These are phyloP conservation scores for Lepeophtheirus nordmannii DNA, from an alignment of 2,888 invertebrate species.

Conservation along the genomic window DNA sequence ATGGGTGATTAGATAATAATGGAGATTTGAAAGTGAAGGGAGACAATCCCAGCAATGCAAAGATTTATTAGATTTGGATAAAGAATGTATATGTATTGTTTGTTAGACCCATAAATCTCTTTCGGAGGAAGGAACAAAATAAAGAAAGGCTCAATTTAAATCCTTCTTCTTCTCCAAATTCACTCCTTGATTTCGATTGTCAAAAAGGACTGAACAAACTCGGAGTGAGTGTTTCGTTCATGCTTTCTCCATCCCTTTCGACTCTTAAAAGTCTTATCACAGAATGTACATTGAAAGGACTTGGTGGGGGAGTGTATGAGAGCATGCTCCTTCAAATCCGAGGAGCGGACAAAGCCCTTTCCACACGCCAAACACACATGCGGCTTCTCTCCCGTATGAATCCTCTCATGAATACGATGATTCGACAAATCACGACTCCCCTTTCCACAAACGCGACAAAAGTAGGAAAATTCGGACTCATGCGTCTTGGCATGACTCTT, in stretches of 20 bases:
- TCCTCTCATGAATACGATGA: conserved; percentile 1
- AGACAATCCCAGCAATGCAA: too few species aligned
- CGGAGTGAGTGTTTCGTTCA: conserved; percentile 2
- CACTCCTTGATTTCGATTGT: conserved; percentile 8
- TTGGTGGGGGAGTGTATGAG: not conserved
- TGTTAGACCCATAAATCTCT: too few species aligned
- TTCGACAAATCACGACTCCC: conserved; percentile 10
- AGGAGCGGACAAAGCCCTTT: not conserved
- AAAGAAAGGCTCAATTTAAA: too few species aligned
- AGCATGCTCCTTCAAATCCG: conserved; percentile 1
- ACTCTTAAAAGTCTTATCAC: conserved; percentile 12
- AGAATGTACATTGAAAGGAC: conserved; percentile 2
- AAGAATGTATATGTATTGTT: too few species aligned
- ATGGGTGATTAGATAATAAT: not conserved
- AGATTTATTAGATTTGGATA: too few species aligned
- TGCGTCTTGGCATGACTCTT: conserved; percentile 7
- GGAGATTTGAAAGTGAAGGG: not conserved
- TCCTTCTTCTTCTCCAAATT: not conserved
- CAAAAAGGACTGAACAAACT: conserved; percentile 5
- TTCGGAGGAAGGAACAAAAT: too few species aligned
- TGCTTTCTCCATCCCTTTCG: conserved; percentile 15
- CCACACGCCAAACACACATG: not conserved
- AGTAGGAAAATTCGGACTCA: not conserved
- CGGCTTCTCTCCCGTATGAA: conserved; percentile 20
- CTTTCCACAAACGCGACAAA: conserved; percentile 4